Conservation (phyloP, 2,888 invertebrate species). For the Drosophila mulleri region DNA sequence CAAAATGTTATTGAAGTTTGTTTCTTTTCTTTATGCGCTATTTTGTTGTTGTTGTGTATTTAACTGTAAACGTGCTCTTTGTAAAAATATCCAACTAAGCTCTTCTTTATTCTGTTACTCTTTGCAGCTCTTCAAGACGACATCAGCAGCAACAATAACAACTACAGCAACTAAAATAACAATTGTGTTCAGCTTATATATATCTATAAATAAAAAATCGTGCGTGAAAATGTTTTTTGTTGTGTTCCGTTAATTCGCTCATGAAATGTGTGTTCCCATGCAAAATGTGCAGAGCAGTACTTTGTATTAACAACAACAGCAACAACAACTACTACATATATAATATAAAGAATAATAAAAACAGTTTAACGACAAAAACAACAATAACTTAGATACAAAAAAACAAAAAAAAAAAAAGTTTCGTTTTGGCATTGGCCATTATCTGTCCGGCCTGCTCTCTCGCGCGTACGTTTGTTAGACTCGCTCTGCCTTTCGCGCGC, state of each 20-base stretch:
- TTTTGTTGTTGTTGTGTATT: conserved; percentile 7
- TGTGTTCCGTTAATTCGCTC: conserved; percentile 22
- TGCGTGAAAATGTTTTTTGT: conserved; percentile 31
- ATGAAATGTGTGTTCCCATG: conserved; percentile 53
- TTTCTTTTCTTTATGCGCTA: conserved; percentile 19
- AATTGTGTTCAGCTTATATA: conserved; percentile 30
- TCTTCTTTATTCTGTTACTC: conserved; percentile 41
- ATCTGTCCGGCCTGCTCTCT: conserved; percentile 9
- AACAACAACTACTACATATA: conserved; percentile 24
- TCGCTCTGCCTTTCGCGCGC: conserved; percentile 15
- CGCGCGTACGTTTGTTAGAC: background rate
- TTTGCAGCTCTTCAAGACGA: conserved; percentile 52
- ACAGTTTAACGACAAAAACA: conserved; percentile 37
- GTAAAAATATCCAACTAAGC: conserved; percentile 49
- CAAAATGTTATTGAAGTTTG: conserved; percentile 47
- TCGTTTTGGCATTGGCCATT: conserved; percentile 24
- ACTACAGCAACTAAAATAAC: conserved; percentile 8
- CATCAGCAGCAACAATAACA: conserved; percentile 24
- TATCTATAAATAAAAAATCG: conserved; percentile 12
- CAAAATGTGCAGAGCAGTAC: conserved; percentile 52
- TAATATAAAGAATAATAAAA: conserved; percentile 5
- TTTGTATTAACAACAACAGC: conserved; percentile 39
- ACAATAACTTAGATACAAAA: conserved; percentile 46
- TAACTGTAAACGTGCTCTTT: conserved; percentile 34
- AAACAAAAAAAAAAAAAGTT: background rate